A percentile compares a stretch with the other conserved stretches of the same genome.
Evolutionary conservation across 2,888 invertebrate species (phyloP).

Genomic region (Lithophane ornitopus): DNA sequence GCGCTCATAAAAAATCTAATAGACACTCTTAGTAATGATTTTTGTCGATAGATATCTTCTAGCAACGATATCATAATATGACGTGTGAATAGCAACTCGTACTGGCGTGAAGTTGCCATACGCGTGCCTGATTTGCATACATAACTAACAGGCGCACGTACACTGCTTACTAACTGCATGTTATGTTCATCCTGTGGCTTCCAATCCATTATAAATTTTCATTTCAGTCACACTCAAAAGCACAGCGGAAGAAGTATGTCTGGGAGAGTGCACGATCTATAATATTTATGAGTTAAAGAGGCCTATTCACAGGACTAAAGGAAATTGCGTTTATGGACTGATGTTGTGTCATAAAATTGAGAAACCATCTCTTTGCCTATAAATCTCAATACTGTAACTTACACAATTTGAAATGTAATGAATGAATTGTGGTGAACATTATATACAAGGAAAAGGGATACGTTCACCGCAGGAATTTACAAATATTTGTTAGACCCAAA

Average conservation of each 20-base stretch:
- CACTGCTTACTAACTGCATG: slow-evolving; percentile 70
- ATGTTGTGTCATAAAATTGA: slow-evolving; percentile 19
- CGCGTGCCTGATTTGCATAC: slow-evolving; percentile 79
- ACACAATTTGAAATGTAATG: slow-evolving; percentile 17
- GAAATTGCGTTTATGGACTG: slow-evolving; percentile 34
- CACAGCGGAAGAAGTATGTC: slow-evolving; percentile 51
- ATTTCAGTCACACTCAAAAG: slow-evolving; percentile 50
- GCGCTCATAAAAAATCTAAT: background rate
- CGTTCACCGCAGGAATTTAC: slow-evolving; percentile 23
- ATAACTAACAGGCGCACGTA: slow-evolving; percentile 73
- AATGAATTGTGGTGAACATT: slow-evolving; percentile 24
- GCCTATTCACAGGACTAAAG: slow-evolving; percentile 27
- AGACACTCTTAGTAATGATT: background rate
- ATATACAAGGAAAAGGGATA: background rate
- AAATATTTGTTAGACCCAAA: slow-evolving; percentile 42
- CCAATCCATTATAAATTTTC: slow-evolving; percentile 61
- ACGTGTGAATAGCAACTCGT: slow-evolving; percentile 68
- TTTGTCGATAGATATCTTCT: slow-evolving; percentile 41
- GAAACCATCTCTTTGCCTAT: slow-evolving; percentile 15
- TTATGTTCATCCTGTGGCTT: slow-evolving; percentile 62
- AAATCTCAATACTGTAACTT: background rate
- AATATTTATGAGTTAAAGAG: slow-evolving; percentile 29
- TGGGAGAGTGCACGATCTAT: slow-evolving; percentile 33
- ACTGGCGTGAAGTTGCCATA: slow-evolving; percentile 68
- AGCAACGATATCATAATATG: slow-evolving; percentile 59